A percentile compares a stretch with the other conserved stretches of the same genome.
Conservation (phyloP, 1,140 invertebrate genomes). For the Cotesia vestalis region DNA sequence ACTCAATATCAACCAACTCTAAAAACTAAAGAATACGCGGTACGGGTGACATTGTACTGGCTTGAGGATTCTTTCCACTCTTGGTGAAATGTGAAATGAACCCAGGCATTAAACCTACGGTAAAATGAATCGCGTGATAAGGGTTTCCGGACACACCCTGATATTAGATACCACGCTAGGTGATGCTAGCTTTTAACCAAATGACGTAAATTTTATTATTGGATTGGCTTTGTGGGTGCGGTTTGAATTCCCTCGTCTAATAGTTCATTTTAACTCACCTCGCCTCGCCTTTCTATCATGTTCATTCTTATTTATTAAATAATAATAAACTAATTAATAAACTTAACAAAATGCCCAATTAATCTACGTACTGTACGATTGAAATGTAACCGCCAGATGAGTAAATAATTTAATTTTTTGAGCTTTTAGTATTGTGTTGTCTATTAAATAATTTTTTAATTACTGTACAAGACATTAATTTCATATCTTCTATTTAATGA, state of each 20-base stretch:
- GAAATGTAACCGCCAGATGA: no score
- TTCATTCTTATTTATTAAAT: background rate
- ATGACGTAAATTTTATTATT: slow-evolving; percentile 38
- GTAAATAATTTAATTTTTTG: no score
- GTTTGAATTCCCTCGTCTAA: slow-evolving; percentile 3
- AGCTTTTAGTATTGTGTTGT: no score
- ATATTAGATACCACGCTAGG: slow-evolving; percentile 50
- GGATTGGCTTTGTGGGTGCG: slow-evolving; percentile 30
- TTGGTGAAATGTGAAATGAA: background rate
- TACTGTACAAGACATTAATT: no score
- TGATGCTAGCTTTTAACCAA: slow-evolving; percentile 32
- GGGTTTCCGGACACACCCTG: slow-evolving; percentile 54
- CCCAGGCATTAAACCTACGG: background rate
- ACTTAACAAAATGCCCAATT: background rate
- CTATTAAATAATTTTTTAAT: no score
- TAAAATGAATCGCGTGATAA: slow-evolving; percentile 58
- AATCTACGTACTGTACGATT: no score
- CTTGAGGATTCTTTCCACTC: background rate
- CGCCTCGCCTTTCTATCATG: slow-evolving; percentile 25
- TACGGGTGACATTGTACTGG: background rate
- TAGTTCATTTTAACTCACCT: slow-evolving; percentile 18
- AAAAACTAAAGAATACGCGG: background rate
- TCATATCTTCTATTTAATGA: no score
- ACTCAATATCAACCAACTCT: background rate
- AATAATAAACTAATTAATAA: background rate